phyloP scores from a whole-genome alignment of 2,113 vertebrate genomes.

The Ardeotis arabs region DNA sequence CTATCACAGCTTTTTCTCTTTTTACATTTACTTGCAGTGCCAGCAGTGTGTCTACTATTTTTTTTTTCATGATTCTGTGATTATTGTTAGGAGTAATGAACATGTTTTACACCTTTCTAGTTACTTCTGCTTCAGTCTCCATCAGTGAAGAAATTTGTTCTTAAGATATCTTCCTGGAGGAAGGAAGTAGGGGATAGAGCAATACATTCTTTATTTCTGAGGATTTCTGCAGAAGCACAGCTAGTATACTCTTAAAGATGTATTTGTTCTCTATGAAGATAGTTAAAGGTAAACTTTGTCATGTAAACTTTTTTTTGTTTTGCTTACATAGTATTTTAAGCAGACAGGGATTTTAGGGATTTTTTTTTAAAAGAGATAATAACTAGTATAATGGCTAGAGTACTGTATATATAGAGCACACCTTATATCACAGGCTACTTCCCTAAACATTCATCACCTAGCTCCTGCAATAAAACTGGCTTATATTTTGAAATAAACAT shows the following conservation, averaged over 20 bases:
- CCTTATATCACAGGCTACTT: not conserved
- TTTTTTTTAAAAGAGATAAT: not conserved
- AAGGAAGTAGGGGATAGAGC: not conserved
- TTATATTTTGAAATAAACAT: not conserved
- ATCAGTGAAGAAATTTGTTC: not conserved
- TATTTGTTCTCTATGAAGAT: not conserved
- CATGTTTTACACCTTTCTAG: not conserved
- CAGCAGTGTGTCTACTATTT: not conserved
- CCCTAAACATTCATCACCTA: not conserved
- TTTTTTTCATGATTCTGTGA: not conserved
- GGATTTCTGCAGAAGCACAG: not conserved
- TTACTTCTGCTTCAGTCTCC: not conserved
- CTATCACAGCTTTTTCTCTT: not conserved
- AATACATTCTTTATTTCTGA: not conserved
- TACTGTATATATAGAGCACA: not conserved
- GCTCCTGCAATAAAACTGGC: not conserved
- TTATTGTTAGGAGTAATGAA: not conserved
- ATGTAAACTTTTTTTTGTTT: not conserved
- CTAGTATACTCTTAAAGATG: not conserved
- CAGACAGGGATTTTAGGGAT: not conserved
- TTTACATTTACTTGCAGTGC: not conserved
- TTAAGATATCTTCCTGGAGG: not conserved
- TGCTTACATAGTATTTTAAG: not conserved
- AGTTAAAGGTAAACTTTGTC: not conserved
- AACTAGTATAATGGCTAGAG: not conserved